A percentile compares a stretch with the other conserved stretches of the same genome.
Evolutionary conservation across 1,140 invertebrate species (phyloP).

Genomic region (Semibalanus balanoides): DNA sequence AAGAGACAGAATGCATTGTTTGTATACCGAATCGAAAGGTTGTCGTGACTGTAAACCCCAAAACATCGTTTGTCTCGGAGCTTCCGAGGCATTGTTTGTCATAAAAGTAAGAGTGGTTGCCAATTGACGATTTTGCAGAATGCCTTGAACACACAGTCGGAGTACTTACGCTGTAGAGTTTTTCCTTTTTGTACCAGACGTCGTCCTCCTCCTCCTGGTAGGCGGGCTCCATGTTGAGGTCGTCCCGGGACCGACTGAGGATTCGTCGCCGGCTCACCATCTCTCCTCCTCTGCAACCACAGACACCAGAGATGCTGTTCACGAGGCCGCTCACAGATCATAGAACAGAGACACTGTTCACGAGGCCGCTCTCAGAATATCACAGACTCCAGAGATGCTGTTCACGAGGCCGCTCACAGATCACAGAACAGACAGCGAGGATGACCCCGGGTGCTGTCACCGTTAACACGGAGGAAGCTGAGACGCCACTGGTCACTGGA

Average conservation of each 20-base stretch:
- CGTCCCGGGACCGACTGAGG: constrained; percentile 76
- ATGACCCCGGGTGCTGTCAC: too few species aligned
- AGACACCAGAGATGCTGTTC: not conserved
- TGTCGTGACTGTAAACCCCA: too few species aligned
- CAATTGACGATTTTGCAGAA: too few species aligned
- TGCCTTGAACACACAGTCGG: too few species aligned
- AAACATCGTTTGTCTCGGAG: too few species aligned
- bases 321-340: not conserved
- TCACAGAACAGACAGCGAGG: too few species aligned
- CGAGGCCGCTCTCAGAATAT: not conserved
- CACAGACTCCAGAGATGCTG: not conserved
- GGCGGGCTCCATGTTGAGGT: constrained; percentile 53
- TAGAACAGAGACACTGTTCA: not conserved
- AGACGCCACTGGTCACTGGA: not conserved
- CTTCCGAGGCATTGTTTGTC: not conserved
- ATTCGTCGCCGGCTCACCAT: constrained; percentile 83
- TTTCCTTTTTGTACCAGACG: constrained; percentile 86
- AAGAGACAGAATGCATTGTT: too few species aligned
- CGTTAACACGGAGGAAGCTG: too few species aligned
- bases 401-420: not conserved
- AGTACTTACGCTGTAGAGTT: constrained; percentile 71
- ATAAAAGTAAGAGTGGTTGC: too few species aligned
- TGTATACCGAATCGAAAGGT: too few species aligned
- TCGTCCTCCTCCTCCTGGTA: constrained; percentile 61
- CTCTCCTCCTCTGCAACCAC: constrained; percentile 15